Evolutionary conservation across 1,140 invertebrate species (phyloP).

Genomic region (Trinorchestia longiramus): DNA sequence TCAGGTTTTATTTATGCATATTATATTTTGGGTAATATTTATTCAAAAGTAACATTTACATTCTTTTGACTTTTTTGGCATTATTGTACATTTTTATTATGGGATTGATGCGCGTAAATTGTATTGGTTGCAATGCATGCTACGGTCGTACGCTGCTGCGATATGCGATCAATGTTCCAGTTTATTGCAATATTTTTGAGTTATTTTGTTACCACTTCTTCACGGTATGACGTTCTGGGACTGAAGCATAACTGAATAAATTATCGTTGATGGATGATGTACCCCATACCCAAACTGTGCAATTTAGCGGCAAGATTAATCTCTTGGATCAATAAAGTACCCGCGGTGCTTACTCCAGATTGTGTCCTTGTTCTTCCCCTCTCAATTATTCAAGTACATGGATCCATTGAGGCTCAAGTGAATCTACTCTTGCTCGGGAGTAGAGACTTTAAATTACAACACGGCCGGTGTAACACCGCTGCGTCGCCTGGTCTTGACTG

Average conservation of each 20-base stretch:
- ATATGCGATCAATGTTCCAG: background rate
- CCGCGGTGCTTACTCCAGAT: conserved; percentile 12
- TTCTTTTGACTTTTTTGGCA: background rate
- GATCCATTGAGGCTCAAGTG: conserved; percentile 1
- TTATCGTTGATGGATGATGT: background rate
- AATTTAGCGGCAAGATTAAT: conserved; percentile 28
- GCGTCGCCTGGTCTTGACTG: background rate
- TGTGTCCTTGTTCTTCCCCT: conserved; percentile 15
- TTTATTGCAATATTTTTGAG: background rate
- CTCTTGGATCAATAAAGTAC: conserved; percentile 30
- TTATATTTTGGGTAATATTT: no score
- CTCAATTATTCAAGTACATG: conserved; percentile 36
- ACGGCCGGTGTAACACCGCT: background rate
- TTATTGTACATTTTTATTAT: background rate
- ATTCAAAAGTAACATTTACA: background rate
- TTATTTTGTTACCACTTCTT: background rate
- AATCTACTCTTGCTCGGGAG: background rate
- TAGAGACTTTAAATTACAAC: background rate
- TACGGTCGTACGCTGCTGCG: background rate
- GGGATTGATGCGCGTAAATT: background rate
- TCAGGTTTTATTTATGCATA: no score
- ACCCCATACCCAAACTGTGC: background rate
- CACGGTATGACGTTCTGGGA: background rate
- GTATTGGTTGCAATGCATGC: background rate
- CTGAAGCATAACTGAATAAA: background rate